Evolutionary conservation across 2,797 vertebrate genomes (phyloP).

Genomic region (Urocyon cinereoargenteus): DNA sequence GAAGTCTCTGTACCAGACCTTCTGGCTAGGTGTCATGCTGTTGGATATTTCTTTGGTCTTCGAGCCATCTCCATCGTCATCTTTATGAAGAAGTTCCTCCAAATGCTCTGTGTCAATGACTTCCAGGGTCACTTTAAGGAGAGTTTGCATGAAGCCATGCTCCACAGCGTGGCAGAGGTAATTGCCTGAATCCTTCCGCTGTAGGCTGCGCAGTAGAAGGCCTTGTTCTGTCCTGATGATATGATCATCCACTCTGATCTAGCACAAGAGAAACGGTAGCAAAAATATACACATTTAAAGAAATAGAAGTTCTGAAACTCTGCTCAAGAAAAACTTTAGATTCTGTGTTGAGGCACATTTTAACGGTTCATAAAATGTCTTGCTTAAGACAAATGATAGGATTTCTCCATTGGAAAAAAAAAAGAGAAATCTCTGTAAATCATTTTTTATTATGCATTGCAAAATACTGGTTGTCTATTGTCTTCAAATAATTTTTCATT

Average conservation of each 20-base stretch:
- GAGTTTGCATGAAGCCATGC: conserved; percentile 97
- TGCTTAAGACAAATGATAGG: background rate
- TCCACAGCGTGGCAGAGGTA: conserved; percentile 98
- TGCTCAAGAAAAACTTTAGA: background rate
- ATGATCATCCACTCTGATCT: conserved; percentile 94
- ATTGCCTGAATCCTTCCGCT: conserved; percentile 93
- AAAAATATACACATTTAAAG: background rate
- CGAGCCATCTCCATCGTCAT: conserved; percentile 88
- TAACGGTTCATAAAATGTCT: background rate
- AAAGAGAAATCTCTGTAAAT: background rate
- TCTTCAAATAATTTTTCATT: background rate
- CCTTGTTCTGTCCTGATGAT: conserved; percentile 96
- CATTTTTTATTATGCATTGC: background rate
- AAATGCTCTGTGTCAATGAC: conserved; percentile 96
- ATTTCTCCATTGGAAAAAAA: background rate
- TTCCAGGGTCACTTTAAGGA: conserved; percentile 95
- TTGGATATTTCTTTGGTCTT: conserved; percentile 89
- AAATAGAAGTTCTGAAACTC: background rate
- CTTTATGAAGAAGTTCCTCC: conserved; percentile 95
- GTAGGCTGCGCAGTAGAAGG: conserved; percentile 94
- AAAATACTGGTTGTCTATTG: background rate
- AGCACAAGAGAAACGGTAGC: background rate
- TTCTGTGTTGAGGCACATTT: background rate
- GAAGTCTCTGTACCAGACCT: conserved; percentile 99
- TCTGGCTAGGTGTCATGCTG: conserved; percentile 93